Evolutionary conservation across 2,797 vertebrate species (phyloP).

Genomic region (Lagocephalus sceleratus): DNA sequence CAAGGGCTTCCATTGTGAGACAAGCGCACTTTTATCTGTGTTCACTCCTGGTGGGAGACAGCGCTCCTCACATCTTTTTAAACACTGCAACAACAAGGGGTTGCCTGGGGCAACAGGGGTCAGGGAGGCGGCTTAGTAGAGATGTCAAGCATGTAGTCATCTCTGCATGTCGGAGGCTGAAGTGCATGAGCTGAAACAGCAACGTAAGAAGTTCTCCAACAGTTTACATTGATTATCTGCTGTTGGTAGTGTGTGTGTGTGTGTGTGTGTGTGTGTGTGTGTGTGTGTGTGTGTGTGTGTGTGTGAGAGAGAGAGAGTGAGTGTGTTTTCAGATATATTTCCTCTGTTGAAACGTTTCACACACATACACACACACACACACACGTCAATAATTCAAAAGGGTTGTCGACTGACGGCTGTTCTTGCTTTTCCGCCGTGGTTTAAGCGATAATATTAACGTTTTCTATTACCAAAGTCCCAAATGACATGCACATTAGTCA

Average conservation of each 20-base stretch:
- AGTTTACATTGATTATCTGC: conserved; percentile 23
- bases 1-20: conserved; percentile 52
- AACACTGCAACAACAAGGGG: conserved; percentile 65
- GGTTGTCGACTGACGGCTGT: too few species aligned
- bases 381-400: too few species aligned
- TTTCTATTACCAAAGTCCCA: too few species aligned
- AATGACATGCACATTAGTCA: too few species aligned
- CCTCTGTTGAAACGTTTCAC: too few species aligned
- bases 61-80: conserved; percentile 62
- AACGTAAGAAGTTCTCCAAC: conserved; percentile 10
- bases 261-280: conserved; percentile 13
- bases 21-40: conserved; percentile 62
- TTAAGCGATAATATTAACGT: too few species aligned
- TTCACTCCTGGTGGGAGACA: conserved; percentile 56
- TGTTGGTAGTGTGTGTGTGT: conserved; percentile 5
- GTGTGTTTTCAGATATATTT: too few species aligned
- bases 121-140: conserved; percentile 59
- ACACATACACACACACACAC: too few species aligned
- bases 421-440: too few species aligned
- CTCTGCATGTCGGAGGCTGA: conserved; percentile 56
- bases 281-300: conserved; percentile 11
- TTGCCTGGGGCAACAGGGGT: conserved; percentile 55
- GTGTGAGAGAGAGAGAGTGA: background rate
- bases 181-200: conserved; percentile 33
- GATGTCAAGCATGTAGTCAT: conserved; percentile 52